phyloP scores from a whole-genome alignment of 2,888 invertebrate species.

The Andrena chrysosceles region DNA sequence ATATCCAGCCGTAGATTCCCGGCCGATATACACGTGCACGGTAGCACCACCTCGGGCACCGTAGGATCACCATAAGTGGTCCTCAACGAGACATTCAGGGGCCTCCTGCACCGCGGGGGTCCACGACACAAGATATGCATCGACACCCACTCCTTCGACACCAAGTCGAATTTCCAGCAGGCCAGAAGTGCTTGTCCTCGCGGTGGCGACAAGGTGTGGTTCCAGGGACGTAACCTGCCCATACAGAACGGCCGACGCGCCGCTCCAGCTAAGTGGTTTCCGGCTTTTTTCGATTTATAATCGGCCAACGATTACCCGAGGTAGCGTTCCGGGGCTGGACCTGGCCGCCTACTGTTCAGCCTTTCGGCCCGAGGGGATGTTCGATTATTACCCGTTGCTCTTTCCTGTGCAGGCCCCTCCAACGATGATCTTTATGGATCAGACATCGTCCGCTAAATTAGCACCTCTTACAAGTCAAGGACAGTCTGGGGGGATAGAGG shows the following conservation, averaged over 20 bases:
- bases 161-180: constrained; percentile 62
- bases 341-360: constrained; percentile 72
- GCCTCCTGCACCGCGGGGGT: constrained; percentile 69
- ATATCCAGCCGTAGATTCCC: constrained; percentile 57
- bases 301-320: constrained; percentile 69
- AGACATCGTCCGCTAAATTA: constrained; percentile 70
- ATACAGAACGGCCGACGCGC: constrained; percentile 51
- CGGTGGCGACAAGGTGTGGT: constrained; percentile 71
- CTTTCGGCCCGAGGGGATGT: constrained; percentile 70
- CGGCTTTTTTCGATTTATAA: constrained; percentile 76
- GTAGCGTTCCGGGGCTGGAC: constrained; percentile 72
- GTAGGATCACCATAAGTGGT: constrained; percentile 70
- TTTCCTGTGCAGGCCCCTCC: constrained; percentile 42
- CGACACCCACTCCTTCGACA: constrained; percentile 71
- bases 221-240: constrained; percentile 58
- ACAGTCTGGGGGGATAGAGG: constrained; percentile 48
- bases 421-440: constrained; percentile 69
- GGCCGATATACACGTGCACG: constrained; percentile 69
- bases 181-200: constrained; percentile 51
- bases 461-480: constrained; percentile 70
- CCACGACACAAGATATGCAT: constrained; percentile 73
- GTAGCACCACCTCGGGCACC: constrained; percentile 71
- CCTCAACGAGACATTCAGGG: constrained; percentile 65
- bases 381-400: constrained; percentile 72
- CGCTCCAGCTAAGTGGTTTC: constrained; percentile 68